Evolutionary conservation across 2,113 vertebrate species (phyloP).

Genomic region (Mugil cephalus): DNA sequence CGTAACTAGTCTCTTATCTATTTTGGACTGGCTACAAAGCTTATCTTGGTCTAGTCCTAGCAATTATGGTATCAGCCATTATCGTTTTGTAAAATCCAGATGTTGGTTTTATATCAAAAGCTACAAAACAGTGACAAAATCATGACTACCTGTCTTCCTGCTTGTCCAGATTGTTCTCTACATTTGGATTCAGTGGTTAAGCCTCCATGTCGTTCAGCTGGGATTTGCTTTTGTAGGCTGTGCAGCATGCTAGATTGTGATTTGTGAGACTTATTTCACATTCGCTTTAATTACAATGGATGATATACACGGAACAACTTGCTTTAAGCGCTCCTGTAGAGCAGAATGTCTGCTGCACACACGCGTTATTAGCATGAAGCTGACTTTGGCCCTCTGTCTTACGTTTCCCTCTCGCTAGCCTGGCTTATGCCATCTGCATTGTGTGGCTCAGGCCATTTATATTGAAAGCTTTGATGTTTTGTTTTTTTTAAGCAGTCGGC

Average conservation of each 20-base stretch:
- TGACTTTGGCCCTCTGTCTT: background rate
- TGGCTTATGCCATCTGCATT: constrained; percentile 10
- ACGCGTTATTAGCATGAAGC: background rate
- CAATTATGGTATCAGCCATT: background rate
- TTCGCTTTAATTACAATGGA: constrained; percentile 5
- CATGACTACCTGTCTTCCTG: background rate
- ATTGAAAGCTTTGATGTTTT: background rate
- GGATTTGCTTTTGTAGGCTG: constrained; percentile 12
- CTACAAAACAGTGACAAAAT: no score
- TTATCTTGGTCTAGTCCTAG: no score
- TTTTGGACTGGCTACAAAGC: background rate
- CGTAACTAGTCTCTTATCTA: background rate
- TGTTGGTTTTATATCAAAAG: no score
- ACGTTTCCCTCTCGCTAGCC: background rate
- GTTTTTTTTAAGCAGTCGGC: constrained; percentile 6
- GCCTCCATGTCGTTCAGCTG: background rate
- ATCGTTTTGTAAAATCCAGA: background rate
- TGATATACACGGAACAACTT: constrained; percentile 20
- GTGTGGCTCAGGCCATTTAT: background rate
- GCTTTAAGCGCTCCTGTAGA: background rate
- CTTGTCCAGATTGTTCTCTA: background rate
- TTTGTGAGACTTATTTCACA: background rate
- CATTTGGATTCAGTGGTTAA: background rate
- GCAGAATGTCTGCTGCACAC: constrained; percentile 1
- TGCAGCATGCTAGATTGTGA: no score